Evolutionary conservation across 92 coral and sea anemone genomes (phyloP), one percentile per base, ranked within the genome.

Genomic region (Porites evermanni): DNA sequence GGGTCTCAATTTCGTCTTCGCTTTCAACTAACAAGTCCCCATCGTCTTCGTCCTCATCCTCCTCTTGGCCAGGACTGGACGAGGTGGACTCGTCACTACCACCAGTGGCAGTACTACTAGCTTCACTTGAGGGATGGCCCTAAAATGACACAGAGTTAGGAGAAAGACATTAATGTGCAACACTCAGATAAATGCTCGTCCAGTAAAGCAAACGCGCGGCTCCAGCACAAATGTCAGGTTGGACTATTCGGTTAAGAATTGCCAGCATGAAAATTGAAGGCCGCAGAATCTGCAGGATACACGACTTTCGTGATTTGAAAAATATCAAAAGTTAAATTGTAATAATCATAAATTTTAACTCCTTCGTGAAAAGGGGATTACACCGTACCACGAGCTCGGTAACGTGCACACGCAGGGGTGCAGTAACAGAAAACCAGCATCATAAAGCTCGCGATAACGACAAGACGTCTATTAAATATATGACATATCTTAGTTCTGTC

Each of bases 31-130:
- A 80, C 82, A 88, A 77, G 86, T 95, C 98, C 56, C 91, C 54
- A 61, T 92, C 91, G 19, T 92, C 95, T 52, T 93, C 99, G 68
- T 92, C 98, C 53, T 92, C 95, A 65, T 93, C 93, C 59, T 89
- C 97, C 51, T 87, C 95, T 54, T 79, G 94, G 59, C 90, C 94
- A 64, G 95, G 98, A 26, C 97, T 95, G 32, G 99, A 95, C 64
- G 97, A 63, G 60, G 97, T 89, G 53, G 98, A 95, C 84, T 97
- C 99, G 83, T 96, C 98, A 68, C 95, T 94, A 56, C 99, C 98
- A 10, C 98, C 96, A 24, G 99, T 95, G 16, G 89, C 90, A 26
- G 98, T 94, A 74, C 99, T 96, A n/a, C 97, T 91, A 0, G 87
- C 86, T 70, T 94, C 87, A 52, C 94, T 92, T 16, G 94, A 88